A percentile compares a stretch with the other conserved stretches of the same genome.
Conservation (phyloP, 2,113 vertebrate species). For the Eupsittula cactorum region DNA sequence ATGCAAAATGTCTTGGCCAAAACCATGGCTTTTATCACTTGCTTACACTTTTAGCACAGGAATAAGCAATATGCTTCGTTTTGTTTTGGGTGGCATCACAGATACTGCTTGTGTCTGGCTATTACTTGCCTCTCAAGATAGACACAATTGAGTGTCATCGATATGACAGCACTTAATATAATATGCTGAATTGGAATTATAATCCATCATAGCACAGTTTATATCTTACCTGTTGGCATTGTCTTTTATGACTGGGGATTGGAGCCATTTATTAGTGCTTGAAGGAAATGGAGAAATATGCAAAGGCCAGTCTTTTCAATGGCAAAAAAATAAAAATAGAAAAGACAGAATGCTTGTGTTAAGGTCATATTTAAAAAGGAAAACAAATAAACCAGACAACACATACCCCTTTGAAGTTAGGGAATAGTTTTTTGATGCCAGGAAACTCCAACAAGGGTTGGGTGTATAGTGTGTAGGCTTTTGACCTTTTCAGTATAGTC, state of each 20-base stretch:
- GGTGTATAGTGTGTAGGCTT: background rate
- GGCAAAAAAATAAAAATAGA: background rate
- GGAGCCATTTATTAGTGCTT: background rate
- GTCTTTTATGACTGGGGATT: background rate
- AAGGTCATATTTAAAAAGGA: background rate
- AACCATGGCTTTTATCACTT: background rate
- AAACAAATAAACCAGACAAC: background rate
- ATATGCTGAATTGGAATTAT: slow-evolving; percentile 31
- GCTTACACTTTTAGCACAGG: background rate
- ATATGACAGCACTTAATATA: background rate
- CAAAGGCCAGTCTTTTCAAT: background rate
- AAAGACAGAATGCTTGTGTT: background rate
- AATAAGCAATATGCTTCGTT: background rate
- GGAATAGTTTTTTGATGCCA: slow-evolving; percentile 7
- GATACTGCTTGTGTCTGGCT: background rate
- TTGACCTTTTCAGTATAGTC: background rate
- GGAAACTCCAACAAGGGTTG: background rate
- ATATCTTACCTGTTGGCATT: slow-evolving; percentile 51
- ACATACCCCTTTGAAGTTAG: background rate
- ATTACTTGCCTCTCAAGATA: background rate
- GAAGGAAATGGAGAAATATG: slow-evolving; percentile 17
- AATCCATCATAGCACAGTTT: slow-evolving; percentile 8
- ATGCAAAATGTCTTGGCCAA: background rate
- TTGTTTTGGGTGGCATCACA: background rate
- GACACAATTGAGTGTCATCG: background rate